Conservation (phyloP, 2,797 vertebrate species). For the Rachycentron canadum region DNA sequence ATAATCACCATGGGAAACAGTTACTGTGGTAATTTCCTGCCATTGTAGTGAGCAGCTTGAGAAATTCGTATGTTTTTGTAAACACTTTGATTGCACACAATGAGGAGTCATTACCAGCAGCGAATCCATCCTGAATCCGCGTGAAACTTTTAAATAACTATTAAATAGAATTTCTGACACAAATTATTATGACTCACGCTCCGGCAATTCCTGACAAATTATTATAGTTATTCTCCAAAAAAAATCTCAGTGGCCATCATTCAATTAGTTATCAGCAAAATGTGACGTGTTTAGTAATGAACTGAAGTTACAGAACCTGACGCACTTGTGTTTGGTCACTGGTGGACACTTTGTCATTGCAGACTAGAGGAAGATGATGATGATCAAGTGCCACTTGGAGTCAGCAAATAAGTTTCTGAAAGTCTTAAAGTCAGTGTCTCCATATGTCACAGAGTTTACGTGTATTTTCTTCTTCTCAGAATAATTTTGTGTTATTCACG, state of each 20-base stretch:
- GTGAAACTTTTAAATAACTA: background rate
- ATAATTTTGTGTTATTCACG: no score
- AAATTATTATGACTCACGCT: background rate
- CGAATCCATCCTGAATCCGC: background rate
- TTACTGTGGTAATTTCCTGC: slow-evolving; percentile 8
- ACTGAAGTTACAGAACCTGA: no score
- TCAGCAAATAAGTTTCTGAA: no score
- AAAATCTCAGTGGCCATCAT: background rate
- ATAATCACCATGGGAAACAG: background rate
- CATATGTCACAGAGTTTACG: background rate
- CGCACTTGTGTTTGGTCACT: no score
- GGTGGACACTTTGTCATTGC: background rate
- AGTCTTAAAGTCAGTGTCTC: no score
- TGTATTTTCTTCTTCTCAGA: background rate
- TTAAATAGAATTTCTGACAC: slow-evolving; percentile 14
- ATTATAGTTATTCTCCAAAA: background rate
- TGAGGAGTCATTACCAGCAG: background rate
- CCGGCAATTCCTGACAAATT: background rate
- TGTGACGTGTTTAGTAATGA: slow-evolving; percentile 7
- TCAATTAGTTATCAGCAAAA: background rate
- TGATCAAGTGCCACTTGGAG: no score
- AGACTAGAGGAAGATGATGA: no score
- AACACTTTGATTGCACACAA: background rate
- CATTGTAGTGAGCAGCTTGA: background rate
- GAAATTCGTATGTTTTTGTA: background rate